Base-by-base conservation (phyloP, 2,888 invertebrate genomes). In the Deilephila elpenor region DNA sequence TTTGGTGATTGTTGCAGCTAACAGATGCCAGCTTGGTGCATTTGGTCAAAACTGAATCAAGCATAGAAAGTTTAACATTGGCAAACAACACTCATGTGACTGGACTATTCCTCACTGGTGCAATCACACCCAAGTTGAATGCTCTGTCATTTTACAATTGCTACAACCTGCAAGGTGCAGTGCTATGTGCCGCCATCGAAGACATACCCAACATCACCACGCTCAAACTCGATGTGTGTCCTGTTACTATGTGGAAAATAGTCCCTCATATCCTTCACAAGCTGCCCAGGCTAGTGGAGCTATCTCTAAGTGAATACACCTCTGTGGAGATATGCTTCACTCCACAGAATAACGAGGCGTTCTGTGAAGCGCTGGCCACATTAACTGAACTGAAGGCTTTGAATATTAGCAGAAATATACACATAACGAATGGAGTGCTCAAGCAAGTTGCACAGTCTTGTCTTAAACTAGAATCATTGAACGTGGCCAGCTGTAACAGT, bases 381-480 rank as follows among this genome's bases (percentile, higher is more conserved):
- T 84, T 96, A 19, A 87, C 87, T 0, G 92, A 95, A 78, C 84
- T 96, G 75, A 93, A 91, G 80, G 80, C 79, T 0, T 79, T 96
- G 67, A 92, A 94, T 78, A 77, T 96, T 62, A 90, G 89, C 78
- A 86, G 88, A 72, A 95, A 95, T 75, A 83, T 88, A 6, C 88
- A 90, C 73, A 93, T 96, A 29, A 94, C 91, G 0, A 95, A 96
- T 80, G 86, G 90, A 1, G 93, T 96, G 32, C 74, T 96, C 75
- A 91, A 92, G 78, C 90, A 88, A 70, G 82, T 96, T 7, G 93
- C 95, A 0, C 89, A 90, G 75, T 85, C 89, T 20, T 96, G 96
- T 77, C 81, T 85, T 7, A 89, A 94, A 62, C 78, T 96, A 59
- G 86, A 89, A 77, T 85, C 86, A 0, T 82, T 96, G 70, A 93